Base-by-base conservation (phyloP, 2,113 vertebrate species). In the Stomatorhinus ivindoensis region DNA sequence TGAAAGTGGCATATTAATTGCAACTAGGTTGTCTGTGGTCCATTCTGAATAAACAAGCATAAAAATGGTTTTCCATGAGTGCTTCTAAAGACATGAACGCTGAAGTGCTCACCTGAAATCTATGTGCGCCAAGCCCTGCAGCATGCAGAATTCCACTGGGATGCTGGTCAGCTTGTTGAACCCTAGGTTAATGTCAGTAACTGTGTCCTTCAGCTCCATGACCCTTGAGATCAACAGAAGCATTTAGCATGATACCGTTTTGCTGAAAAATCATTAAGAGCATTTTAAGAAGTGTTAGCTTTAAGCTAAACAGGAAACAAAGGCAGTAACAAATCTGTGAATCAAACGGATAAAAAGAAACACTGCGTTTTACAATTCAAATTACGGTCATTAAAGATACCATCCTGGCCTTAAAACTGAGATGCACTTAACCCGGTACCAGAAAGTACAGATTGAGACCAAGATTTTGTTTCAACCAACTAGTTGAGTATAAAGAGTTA, bases 141-240 rank as follows among this genome's bases (percentile, higher is more conserved):
- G 95, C 90, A 92, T 84, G 91, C 96, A 97, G 39, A 99, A 91
- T 82, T 96, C 96, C 1, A 91, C 89, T 69, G 97, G 94, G 88
- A 97, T 19, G 80, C 89, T 94, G n/a, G 94, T 94, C 89, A 99
- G 94, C 91, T 94, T 98, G 94, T 99, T 99, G 95, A 98, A 99
- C 88, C 95, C 95, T 87, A 99, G 94, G 92, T 94, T 97, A 89
- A 98, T 89, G 86, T 99, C 98, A 89, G 93, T 95, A 9, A 97
- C 58, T 0, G 95, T 97, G 17, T 96, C 95, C 1, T 96, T 96
- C 90, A 98, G 92, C 91, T 98, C 97, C 88, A 94, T 19, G 27
- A 99, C 95, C 93, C 98, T 99, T 93, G 61, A 95, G 24, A 91
- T 92, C 87, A 44, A 83, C 0, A 76, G 87, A 90, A 27, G 90